Conservation (phyloP, 2,888 invertebrate species). For the Tuberolachnus salignus region DNA sequence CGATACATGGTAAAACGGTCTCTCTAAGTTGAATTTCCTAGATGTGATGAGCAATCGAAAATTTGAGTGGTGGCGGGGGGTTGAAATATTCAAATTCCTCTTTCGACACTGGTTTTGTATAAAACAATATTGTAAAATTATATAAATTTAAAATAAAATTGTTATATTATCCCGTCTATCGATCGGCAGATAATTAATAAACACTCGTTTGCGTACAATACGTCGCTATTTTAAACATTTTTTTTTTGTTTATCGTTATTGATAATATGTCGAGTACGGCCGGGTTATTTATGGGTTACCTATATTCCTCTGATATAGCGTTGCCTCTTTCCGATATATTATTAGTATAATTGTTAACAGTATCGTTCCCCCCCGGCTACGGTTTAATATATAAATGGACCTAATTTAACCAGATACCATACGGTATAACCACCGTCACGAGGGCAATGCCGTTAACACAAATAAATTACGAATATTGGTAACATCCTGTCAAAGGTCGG, state of each 20-base stretch:
- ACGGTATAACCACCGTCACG: constrained; percentile 32
- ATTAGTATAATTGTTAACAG: no score
- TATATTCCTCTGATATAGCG: neutral
- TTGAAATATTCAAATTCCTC: no score
- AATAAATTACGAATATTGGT: constrained; percentile 46
- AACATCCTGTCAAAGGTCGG: constrained; percentile 44
- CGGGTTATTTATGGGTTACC: neutral
- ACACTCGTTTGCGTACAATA: neutral
- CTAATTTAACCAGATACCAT: constrained; percentile 37
- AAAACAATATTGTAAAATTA: no score
- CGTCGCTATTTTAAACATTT: constrained; percentile 9
- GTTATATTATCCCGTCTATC: no score
- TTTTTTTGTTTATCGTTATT: neutral
- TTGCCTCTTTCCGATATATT: neutral
- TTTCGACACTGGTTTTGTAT: no score
- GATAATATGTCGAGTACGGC: neutral
- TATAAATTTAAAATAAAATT: no score
- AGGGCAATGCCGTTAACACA: constrained; percentile 53
- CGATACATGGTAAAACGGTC: no score
- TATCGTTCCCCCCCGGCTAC: neutral
- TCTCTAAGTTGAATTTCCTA: no score
- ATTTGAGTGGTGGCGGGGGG: no score
- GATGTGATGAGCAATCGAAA: no score
- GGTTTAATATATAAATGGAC: constrained; percentile 47
- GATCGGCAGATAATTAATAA: no score